These are phyloP conservation scores for Microcaecilia unicolor DNA, from an alignment of 2,797 vertebrate species.

Conservation along the genomic window DNA sequence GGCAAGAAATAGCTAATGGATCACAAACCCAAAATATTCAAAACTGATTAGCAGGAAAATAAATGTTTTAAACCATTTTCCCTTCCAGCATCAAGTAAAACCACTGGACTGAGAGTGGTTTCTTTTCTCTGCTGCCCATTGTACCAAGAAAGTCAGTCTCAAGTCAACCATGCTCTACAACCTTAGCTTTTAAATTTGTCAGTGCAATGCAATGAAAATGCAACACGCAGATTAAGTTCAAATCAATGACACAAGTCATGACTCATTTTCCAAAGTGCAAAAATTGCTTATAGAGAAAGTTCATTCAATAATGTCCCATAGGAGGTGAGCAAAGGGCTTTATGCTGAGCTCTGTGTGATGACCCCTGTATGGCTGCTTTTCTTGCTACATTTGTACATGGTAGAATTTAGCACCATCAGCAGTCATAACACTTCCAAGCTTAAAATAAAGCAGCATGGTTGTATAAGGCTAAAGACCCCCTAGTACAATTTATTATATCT, in stretches of 20 bases:
- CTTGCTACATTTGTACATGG: slow-evolving; percentile 19
- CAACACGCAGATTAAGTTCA: slow-evolving; percentile 56
- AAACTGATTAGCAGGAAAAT: slow-evolving; percentile 62
- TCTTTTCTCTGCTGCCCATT: slow-evolving; percentile 30
- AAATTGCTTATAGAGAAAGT: slow-evolving; percentile 53
- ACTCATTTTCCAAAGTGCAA: slow-evolving; percentile 57
- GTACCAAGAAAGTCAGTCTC: slow-evolving; percentile 48
- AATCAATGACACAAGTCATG: slow-evolving; percentile 59
- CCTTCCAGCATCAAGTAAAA: slow-evolving; percentile 43
- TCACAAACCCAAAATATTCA: slow-evolving; percentile 75
- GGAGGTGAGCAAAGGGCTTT: slow-evolving; percentile 23
- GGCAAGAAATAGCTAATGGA: slow-evolving; percentile 71
- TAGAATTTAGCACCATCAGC: not conserved
- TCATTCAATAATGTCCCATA: slow-evolving; percentile 52
- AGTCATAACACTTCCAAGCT: slow-evolving; percentile 11
- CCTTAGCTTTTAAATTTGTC: slow-evolving; percentile 84
- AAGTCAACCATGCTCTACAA: slow-evolving; percentile 68
- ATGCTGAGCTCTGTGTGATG: slow-evolving; percentile 4
- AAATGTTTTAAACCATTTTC: slow-evolving; percentile 64
- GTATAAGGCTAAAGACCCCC: slow-evolving; percentile 11
- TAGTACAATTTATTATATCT: not conserved
- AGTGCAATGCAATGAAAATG: slow-evolving; percentile 58
- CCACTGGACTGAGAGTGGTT: slow-evolving; percentile 26
- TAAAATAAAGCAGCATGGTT: not conserved
- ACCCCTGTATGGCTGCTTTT: slow-evolving; percentile 22